Evolutionary conservation across 2,888 invertebrate species (phyloP).

Genomic region (Aphelenchoides bicaudatus): DNA sequence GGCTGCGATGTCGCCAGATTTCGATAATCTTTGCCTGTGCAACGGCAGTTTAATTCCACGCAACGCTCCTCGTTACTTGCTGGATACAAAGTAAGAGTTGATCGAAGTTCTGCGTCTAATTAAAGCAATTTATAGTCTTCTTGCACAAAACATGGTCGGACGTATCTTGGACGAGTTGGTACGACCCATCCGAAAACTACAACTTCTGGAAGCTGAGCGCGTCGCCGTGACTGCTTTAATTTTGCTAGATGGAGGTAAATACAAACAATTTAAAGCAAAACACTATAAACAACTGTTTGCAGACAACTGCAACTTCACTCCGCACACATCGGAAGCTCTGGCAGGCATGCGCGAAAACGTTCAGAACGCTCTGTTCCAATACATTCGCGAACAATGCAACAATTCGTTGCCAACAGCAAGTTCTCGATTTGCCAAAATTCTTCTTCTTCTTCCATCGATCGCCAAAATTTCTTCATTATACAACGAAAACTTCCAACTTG

Average conservation of each 20-base stretch:
- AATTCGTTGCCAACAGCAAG: conserved; percentile 41
- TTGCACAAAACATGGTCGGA: conserved; percentile 52
- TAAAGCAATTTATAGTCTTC: conserved; percentile 38
- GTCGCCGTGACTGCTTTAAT: conserved; percentile 50
- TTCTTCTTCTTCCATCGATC: conserved; percentile 52
- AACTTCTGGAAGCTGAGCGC: conserved; percentile 43
- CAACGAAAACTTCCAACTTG: conserved; percentile 54
- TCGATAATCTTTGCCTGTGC: conserved; percentile 44
- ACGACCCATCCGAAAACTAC: conserved; percentile 43
- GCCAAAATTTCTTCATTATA: conserved; percentile 53
- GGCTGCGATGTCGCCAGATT: conserved; percentile 22
- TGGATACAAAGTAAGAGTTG: conserved; percentile 45
- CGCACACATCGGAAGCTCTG: conserved; percentile 29
- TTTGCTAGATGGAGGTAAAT: conserved; percentile 47
- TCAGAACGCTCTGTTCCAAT: conserved; percentile 52
- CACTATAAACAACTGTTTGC: conserved; percentile 1
- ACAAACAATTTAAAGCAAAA: neutral
- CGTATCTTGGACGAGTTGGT: conserved; percentile 54
- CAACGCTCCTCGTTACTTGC: conserved; percentile 45
- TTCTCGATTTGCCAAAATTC: conserved; percentile 52
- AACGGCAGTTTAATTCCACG: conserved; percentile 46
- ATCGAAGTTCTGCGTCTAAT: conserved; percentile 16
- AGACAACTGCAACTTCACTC: conserved; percentile 18
- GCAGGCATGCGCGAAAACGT: conserved; percentile 44
- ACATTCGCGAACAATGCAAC: conserved; percentile 42